Evolutionary conservation across 2,113 vertebrate genomes (phyloP), one percentile per base, ranked within the genome.

Genomic region (Cololabis saira): DNA sequence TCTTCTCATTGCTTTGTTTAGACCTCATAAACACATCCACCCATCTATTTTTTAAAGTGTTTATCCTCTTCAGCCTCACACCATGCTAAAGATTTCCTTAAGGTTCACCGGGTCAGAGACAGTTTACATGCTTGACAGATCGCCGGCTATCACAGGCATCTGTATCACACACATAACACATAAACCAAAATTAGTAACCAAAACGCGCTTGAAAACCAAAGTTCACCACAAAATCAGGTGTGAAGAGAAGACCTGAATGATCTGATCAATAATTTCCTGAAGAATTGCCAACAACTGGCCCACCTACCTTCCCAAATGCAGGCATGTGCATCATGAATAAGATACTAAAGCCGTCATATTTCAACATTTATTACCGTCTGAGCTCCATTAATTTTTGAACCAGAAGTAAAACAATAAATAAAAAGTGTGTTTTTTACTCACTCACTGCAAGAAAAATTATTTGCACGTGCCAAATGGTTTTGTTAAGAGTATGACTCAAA

Each of bases 81-180:
- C n/a, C n/a, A n/a, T 16, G 19, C 44, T 58, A 58, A 47, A 68
- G 54, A n/a, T 14, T 67, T 65, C 69, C 61, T 55, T 61, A 63
- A 19, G 24, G 24, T 60, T 44, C 58, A 45, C 3, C 33, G 45
- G 63, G 63, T 53, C 52, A 76, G 27, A 71, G 45, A 43, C 18
- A 16, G 61, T 50, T 33, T 16, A 18, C 71, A 58, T 47, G 59
- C 47, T 42, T 61, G 67, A 72, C 78, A 78, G 40, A 63, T 54
- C 17, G 7, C 59, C 74, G 50, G 48, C 67, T 73, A 67, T 63
- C 71, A 76, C 43, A 14, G 17, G n/a, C n/a, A n/a, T n/a, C n/a
- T n/a, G n/a, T n/a, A n/a, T n/a, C n/a, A n/a, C n/a, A n/a, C n/a
- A n/a, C n/a, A n/a, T n/a, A n/a, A n/a, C n/a, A n/a, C n/a, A n/a